A percentile compares a stretch with the other conserved stretches of the same genome.
These are phyloP conservation scores for Apoda limacodes DNA, from an alignment of 2,888 invertebrate genomes.

Conservation along the genomic window DNA sequence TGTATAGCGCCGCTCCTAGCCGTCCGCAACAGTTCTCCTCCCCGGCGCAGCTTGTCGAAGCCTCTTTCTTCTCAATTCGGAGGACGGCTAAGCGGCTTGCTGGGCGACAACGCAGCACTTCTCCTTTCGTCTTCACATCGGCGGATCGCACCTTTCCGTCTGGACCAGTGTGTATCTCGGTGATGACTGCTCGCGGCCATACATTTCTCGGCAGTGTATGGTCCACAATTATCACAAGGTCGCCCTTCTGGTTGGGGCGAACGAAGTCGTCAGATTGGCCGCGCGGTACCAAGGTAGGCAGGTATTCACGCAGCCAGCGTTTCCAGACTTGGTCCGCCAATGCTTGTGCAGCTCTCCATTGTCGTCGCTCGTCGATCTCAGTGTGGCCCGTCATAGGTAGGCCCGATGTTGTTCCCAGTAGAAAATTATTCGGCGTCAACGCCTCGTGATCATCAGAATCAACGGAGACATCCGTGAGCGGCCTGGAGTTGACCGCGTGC, in stretches of 20 bases:
- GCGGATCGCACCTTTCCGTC: slow-evolving; percentile 11
- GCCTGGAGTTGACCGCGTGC: slow-evolving; percentile 11
- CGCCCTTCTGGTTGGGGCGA: slow-evolving; percentile 3
- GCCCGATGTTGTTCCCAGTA: slow-evolving; percentile 8
- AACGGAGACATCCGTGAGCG: slow-evolving; percentile 22
- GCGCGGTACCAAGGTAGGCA: slow-evolving; percentile 8
- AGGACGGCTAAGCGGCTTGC: slow-evolving; percentile 11
- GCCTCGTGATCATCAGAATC: slow-evolving; percentile 19
- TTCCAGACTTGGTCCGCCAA: slow-evolving; percentile 11
- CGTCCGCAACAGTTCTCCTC: no score
- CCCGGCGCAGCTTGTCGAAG: no score
- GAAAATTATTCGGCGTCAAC: slow-evolving; percentile 21
- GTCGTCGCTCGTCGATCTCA: slow-evolving; percentile 4
- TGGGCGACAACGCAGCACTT: slow-evolving; percentile 6
- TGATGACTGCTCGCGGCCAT: slow-evolving; percentile 9
- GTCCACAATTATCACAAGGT: slow-evolving; percentile 10
- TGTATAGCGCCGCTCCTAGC: no score
- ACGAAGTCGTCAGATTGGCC: neutral
- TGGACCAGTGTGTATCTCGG: slow-evolving; percentile 5
- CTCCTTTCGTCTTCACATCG: slow-evolving; percentile 8
- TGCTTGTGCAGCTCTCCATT: slow-evolving; percentile 8
- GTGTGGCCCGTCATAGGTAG: slow-evolving; percentile 5
- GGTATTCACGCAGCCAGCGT: slow-evolving; percentile 9
- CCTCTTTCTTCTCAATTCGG: no score
- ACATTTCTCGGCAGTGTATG: slow-evolving; percentile 10